Percentiles rank a stretch among this genome's conserved stretches.
These are phyloP conservation scores for Amphipoea oculea DNA, from an alignment of 2,888 invertebrate species.

Conservation along the genomic window DNA sequence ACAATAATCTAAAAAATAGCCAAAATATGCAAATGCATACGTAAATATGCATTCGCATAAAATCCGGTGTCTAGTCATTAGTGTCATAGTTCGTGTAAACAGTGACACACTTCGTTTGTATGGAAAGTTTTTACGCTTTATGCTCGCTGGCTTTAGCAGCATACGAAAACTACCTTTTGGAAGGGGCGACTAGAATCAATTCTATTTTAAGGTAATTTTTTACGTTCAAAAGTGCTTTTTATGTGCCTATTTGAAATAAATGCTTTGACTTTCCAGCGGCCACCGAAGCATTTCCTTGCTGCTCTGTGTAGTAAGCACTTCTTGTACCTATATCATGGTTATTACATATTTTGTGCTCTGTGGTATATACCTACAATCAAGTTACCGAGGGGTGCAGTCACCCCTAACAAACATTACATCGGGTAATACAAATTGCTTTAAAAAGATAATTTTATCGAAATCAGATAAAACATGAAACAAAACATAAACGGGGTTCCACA, in stretches of 20 bases:
- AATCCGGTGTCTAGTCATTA: not conserved
- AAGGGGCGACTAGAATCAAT: too few species aligned
- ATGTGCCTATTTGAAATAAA: too few species aligned
- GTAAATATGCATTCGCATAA: not conserved
- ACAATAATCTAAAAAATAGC: not conserved
- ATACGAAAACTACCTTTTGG: too few species aligned
- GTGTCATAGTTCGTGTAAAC: not conserved
- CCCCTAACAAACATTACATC: conserved; percentile 37
- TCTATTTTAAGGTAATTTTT: too few species aligned
- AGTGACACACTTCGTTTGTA: not conserved
- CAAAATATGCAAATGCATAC: not conserved
- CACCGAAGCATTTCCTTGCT: not conserved
- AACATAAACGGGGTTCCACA: conserved; percentile 56
- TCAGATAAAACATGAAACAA: conserved; percentile 54
- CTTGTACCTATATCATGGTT: not conserved
- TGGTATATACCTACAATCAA: not conserved
- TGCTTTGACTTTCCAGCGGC: too few species aligned
- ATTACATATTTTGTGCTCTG: not conserved
- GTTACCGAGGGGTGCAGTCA: conserved; percentile 13
- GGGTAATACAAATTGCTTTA: conserved; percentile 38
- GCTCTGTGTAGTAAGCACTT: not conserved
- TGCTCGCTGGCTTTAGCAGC: too few species aligned
- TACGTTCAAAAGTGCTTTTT: too few species aligned
- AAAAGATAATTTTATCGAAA: conserved; percentile 52
- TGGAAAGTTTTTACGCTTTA: too few species aligned